Evolutionary conservation across 2,888 invertebrate genomes (phyloP), one percentile per base, ranked within the genome.

Genomic region (Ramazzottius varieornatus): DNA sequence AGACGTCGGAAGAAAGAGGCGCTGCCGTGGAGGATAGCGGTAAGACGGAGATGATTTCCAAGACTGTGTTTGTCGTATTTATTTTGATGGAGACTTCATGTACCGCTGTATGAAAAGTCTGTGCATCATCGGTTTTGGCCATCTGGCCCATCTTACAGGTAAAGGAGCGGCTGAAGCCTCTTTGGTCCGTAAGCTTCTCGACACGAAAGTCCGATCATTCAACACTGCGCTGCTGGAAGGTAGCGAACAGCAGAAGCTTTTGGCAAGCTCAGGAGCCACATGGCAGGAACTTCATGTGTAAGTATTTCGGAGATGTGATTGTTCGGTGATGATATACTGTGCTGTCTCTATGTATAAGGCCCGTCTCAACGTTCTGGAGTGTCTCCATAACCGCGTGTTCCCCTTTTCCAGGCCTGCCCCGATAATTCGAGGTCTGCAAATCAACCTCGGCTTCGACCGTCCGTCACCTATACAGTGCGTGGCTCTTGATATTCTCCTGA

Each of bases 241-340:
- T 4, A 54, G 24, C 29, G 54, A 54, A 29, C n/a, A 54, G 29
- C 4, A 8, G 20, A 54, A 54, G 8, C 20, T 4, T 16, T 29
- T 54, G 29, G 20, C 4, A 4, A 16, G 24, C 24, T 24, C 54
- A 8, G 29, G 24, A 4, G 8, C 54, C 54, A 54, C 16, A 16
- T 54, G 54, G 54, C 20, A 54, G 24, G 54, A 54, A 54, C 54
- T 54, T 13, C 54, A 54, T 29, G 54, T 54, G 54, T 54, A 54
- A 13, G 54, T 24, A 29, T 16, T 13, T 24, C 54, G 29, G 4
- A 16, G 54, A 24, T 13, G 20, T 40, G 20, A 40, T 40, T 40
- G 8, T 40, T 40, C 8, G 8, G 40, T 13, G 20, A 8, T 40
- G 40, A 40, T 8, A 40, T 40, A 40, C 8, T 13, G 8, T 40